phyloP scores from a whole-genome alignment of 2,113 vertebrate genomes.

The Sylvia atricapilla region DNA sequence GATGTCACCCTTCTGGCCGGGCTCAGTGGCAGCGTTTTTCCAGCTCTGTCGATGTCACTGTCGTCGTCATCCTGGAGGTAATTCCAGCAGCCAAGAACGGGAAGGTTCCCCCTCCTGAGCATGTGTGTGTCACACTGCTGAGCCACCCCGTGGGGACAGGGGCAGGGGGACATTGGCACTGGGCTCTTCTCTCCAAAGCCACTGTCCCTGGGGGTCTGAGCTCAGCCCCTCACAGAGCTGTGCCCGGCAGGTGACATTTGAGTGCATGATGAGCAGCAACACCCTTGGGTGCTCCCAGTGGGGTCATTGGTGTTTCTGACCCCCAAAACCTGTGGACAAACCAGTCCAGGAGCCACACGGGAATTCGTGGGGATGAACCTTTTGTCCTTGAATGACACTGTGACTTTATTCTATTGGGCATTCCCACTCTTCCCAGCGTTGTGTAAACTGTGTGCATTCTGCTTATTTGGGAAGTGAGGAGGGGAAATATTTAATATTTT shows the following conservation, averaged over 20 bases:
- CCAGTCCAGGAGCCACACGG: rapidly evolving
- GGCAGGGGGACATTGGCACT: neutral
- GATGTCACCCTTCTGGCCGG: neutral
- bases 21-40: neutral
- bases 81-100: neutral
- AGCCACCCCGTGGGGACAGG: neutral
- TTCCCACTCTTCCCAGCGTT: neutral
- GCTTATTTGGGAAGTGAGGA: rapidly evolving
- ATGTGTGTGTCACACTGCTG: neutral
- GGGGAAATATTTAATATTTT: neutral
- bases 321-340: neutral
- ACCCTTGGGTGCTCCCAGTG: rapidly evolving
- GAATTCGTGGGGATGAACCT: neutral
- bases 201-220: rapidly evolving
- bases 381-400: neutral
- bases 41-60: neutral
- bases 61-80: neutral
- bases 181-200: neutral
- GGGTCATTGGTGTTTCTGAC: neutral
- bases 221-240: neutral
- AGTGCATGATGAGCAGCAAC: rapidly evolving
- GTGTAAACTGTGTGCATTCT: neutral
- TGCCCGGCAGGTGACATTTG: neutral
- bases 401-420: neutral
- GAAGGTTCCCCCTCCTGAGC: neutral